A percentile compares a stretch with the other conserved stretches of the same genome.
phyloP scores from a whole-genome alignment of 2,113 vertebrate species.

The Perognathus longimembris region DNA sequence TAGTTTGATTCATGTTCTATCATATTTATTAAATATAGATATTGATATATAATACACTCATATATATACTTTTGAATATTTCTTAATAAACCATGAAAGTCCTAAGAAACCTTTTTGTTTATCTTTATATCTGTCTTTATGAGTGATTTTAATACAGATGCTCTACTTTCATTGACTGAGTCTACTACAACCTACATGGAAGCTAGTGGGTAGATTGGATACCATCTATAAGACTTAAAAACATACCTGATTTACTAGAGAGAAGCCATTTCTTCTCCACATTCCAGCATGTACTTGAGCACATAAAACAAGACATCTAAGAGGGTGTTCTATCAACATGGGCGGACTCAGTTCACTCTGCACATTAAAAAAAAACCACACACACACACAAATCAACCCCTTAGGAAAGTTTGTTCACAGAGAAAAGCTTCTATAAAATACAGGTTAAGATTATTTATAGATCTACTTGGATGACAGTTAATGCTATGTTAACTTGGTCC shows the following conservation, averaged over 20 bases:
- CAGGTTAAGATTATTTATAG: conserved; percentile 24
- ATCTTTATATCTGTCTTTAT: background rate
- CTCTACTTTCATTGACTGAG: conserved; percentile 24
- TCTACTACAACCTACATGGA: background rate
- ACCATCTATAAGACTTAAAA: background rate
- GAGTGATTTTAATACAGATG: conserved; percentile 27
- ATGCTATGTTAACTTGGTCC: background rate
- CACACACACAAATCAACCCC: conserved; percentile 14
- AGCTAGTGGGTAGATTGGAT: conserved; percentile 37
- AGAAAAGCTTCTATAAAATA: conserved; percentile 11
- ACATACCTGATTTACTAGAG: conserved; percentile 96
- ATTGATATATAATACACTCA: too few relatives aligned
- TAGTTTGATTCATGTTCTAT: too few relatives aligned
- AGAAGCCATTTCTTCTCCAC: conserved; percentile 99
- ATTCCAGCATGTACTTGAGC: conserved; percentile 99
- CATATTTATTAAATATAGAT: too few relatives aligned
- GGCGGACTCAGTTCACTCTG: conserved; percentile 98
- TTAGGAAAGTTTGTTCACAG: background rate
- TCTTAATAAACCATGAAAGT: conserved; percentile 24
- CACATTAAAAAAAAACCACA: conserved; percentile 22
- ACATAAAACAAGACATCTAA: conserved; percentile 96
- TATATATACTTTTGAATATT: conserved; percentile 20
- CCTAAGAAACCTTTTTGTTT: conserved; percentile 10
- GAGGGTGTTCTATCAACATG: conserved; percentile 96
- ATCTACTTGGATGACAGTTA: background rate